Evolutionary conservation across 1,140 invertebrate genomes (phyloP).

Genomic region (Caenorhabditis remanei): DNA sequence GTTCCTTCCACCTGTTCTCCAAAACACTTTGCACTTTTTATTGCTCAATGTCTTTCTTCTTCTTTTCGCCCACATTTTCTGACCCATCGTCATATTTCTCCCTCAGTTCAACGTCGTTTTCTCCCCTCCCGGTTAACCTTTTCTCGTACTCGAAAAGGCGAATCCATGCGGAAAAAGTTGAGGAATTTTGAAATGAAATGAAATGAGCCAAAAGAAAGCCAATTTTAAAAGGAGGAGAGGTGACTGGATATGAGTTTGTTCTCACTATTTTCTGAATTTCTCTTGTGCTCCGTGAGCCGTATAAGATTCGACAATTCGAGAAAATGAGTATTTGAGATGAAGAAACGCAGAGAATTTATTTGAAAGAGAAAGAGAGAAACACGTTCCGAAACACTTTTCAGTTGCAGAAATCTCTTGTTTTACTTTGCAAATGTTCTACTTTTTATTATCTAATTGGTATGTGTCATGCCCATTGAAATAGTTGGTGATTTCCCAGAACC

Average conservation of each 20-base stretch:
- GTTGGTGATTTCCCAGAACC: too few relatives aligned
- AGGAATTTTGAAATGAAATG: constrained; percentile 52
- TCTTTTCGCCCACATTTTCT: background rate
- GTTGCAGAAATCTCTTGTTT: too few relatives aligned
- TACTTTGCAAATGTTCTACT: background rate
- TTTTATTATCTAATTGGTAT: background rate
- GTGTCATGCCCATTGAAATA: too few relatives aligned
- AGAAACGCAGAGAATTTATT: background rate
- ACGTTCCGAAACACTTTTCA: background rate
- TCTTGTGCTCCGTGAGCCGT: constrained; percentile 49
- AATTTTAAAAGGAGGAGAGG: constrained; percentile 9
- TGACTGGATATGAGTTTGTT: constrained; percentile 44
- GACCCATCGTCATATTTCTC: background rate
- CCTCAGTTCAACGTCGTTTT: background rate
- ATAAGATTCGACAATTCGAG: constrained; percentile 43
- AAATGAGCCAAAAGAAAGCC: constrained; percentile 40
- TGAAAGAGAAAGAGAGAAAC: background rate
- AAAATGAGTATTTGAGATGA: background rate
- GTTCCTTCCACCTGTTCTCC: background rate
- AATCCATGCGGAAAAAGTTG: constrained; percentile 56
- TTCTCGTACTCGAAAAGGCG: background rate
- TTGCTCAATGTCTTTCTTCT: background rate
- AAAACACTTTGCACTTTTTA: constrained; percentile 38
- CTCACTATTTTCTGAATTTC: constrained; percentile 18
- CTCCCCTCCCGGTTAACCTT: background rate